Evolutionary conservation across 2,113 vertebrate species (phyloP), one percentile per base, ranked within the genome.

Genomic region (Verasper variegatus): DNA sequence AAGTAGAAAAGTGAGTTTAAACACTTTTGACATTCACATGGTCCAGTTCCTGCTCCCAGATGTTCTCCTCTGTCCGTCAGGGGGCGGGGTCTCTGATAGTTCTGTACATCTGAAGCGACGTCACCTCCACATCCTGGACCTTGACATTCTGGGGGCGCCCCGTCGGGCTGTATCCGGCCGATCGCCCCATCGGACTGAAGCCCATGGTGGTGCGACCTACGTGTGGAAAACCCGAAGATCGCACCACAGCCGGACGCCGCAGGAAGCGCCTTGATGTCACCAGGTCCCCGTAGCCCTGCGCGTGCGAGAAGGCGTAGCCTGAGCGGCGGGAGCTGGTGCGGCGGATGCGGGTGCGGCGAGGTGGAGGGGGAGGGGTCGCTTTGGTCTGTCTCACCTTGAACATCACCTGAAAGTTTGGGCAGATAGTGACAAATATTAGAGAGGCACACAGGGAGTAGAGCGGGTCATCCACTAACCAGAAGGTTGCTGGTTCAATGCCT

Each of bases 271-370:
- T 94, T 0, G 98, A 99, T 18, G 95, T 98, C 78, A 99, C 96
- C 79, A 98, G 96, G 27, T 95, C 95, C 2, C 98, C 98, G 1
- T 98, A 98, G 78, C 97, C 98, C 0, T 96, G 94, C 1, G 95
- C 90, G 49, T 99, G 98, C 3, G 98, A 96, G 93, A 99, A 99
- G 26, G 98, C 98, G 4, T 99, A 99, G 68, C 96, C 97, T 0
- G 97, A 99, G 3, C 96, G 96, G 0, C 95, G 95, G 5, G 95
- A 88, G 86, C 95, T 94, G 78, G 94, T 86, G 57, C 94, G 94
- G 26, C 92, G 95, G 26, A 95, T 75, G 40, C 84, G 94, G 9
- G 82, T 4, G 15, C 82, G 94, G 14, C 78, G 84, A 1, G 92
- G 80, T 0, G 86, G 93, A 0, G 95, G 93, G 20, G 86, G 86